These are phyloP conservation scores for Incurvaria masculella DNA, from an alignment of 2,888 invertebrate species.

Conservation along the genomic window DNA sequence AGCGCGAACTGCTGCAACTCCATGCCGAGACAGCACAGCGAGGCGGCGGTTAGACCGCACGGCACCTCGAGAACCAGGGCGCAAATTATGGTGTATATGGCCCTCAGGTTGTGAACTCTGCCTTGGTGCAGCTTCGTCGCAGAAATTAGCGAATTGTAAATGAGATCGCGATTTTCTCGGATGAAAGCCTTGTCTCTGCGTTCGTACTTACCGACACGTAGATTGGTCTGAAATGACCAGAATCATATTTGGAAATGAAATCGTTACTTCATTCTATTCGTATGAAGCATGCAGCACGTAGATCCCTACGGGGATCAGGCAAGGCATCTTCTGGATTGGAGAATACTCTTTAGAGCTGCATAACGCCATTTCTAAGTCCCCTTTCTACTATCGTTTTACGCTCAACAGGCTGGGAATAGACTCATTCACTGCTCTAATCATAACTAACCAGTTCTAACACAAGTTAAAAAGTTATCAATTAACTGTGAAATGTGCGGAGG, in stretches of 20 bases:
- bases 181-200: constrained; percentile 50
- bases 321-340: too few relatives aligned
- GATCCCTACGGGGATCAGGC: too few relatives aligned
- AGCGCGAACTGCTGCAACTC: constrained; percentile 57
- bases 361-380: too few relatives aligned
- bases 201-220: constrained; percentile 34
- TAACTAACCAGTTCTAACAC: too few relatives aligned
- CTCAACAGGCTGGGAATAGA: too few relatives aligned
- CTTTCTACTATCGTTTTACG: too few relatives aligned
- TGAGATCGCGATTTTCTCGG: constrained; percentile 39
- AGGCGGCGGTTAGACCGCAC: constrained; percentile 58
- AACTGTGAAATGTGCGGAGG: too few relatives aligned
- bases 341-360: too few relatives aligned
- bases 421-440: too few relatives aligned
- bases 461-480: too few relatives aligned
- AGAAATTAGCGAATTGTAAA: too few relatives aligned
- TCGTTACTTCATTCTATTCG: constrained; percentile 32
- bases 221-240: constrained; percentile 33
- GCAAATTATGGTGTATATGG: constrained; percentile 52
- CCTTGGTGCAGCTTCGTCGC: constrained; percentile 44
- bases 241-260: constrained; percentile 43
- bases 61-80: constrained; percentile 57
- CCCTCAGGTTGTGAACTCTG: constrained; percentile 48
- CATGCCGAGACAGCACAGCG: constrained; percentile 57
- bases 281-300: too few relatives aligned